Conservation (phyloP, 2,888 invertebrate genomes). For the Malacosoma neustria region DNA sequence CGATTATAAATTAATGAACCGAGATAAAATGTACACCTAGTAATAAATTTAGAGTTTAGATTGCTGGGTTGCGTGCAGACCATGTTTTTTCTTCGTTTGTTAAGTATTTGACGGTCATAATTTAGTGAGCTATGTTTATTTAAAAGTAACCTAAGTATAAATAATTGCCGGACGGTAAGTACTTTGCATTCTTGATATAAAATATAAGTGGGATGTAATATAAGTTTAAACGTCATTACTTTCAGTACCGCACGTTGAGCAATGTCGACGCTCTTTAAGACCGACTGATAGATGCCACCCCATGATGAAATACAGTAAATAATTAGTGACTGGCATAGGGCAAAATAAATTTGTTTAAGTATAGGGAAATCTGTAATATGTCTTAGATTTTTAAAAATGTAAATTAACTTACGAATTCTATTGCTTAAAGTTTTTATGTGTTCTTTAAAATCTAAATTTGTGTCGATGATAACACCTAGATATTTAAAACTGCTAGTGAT, state of each 20-base stretch:
- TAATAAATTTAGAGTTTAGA: no score
- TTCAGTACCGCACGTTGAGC: neutral
- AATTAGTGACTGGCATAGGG: slow-evolving; percentile 5
- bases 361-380: slow-evolving; percentile 1
- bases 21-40: no score
- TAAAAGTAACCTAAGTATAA: no score
- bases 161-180: neutral
- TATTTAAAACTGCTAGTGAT: neutral
- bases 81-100: no score
- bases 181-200: neutral
- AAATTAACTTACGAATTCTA: no score
- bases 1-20: no score
- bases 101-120: no score
- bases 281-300: slow-evolving; percentile 3
- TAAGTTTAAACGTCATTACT: neutral
- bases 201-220: neutral
- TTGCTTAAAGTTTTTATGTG: neutral
- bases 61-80: no score
- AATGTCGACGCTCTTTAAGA: neutral
- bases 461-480: neutral
- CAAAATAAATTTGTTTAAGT: slow-evolving; percentile 2
- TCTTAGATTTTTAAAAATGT: neutral
- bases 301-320: slow-evolving; percentile 3
- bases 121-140: no score
- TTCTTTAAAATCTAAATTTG: neutral